Evolutionary conservation across 2,797 vertebrate genomes (phyloP).

Genomic region (Thaleichthys pacificus): DNA sequence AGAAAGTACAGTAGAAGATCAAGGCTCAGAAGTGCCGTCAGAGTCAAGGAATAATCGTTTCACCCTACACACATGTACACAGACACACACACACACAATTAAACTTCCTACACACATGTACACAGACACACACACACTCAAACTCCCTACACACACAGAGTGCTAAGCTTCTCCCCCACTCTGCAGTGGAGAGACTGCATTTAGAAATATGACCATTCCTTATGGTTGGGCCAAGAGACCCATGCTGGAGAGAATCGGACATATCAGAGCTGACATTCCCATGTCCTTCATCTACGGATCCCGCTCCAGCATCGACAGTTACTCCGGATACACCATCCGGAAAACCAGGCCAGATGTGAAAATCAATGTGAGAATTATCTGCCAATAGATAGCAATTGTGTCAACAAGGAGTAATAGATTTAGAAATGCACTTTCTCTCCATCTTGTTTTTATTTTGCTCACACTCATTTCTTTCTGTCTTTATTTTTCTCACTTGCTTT

Average conservation of each 20-base stretch:
- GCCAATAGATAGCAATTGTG: neutral
- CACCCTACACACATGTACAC: neutral
- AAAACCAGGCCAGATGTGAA: slow-evolving; percentile 83
- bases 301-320: slow-evolving; percentile 90
- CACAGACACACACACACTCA: neutral
- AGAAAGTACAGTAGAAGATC: too few species aligned
- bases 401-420: neutral
- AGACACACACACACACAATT: neutral
- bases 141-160: neutral
- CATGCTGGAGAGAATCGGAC: slow-evolving; percentile 85
- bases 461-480: neutral
- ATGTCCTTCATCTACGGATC: slow-evolving; percentile 92
- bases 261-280: slow-evolving; percentile 81
- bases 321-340: slow-evolving; percentile 85
- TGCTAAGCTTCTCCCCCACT: neutral
- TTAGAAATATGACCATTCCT: slow-evolving; percentile 93
- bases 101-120: neutral
- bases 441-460: too few species aligned
- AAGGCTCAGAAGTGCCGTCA: too few species aligned
- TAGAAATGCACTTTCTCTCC: neutral
- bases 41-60: too few species aligned
- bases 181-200: slow-evolving; percentile 89
- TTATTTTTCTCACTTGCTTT: neutral
- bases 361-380: slow-evolving; percentile 78
- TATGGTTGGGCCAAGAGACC: slow-evolving; percentile 92